phyloP scores from a whole-genome alignment of 2,797 vertebrate genomes.

The Sphenodon punctatus region DNA sequence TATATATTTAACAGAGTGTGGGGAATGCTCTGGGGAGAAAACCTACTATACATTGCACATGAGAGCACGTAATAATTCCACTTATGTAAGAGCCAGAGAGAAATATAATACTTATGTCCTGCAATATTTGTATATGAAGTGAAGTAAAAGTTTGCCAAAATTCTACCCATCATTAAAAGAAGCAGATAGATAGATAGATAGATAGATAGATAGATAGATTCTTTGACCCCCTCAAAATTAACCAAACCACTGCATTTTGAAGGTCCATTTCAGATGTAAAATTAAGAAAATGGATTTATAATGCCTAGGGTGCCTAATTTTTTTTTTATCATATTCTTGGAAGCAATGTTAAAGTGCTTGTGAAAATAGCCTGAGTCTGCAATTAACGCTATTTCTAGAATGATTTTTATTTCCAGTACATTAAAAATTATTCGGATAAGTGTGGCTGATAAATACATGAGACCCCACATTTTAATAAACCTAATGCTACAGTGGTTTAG shows the following conservation, averaged over 20 bases:
- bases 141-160: conserved; percentile 40
- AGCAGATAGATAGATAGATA: background rate
- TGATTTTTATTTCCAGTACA: background rate
- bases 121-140: conserved; percentile 22
- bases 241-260: background rate
- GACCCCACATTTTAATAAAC: conserved; percentile 22
- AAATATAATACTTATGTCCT: conserved; percentile 45
- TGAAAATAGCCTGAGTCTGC: background rate
- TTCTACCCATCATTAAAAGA: conserved; percentile 28
- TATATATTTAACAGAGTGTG: conserved; percentile 42
- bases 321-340: conserved; percentile 1
- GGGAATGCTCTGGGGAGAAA: conserved; percentile 34
- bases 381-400: background rate
- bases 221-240: background rate
- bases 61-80: conserved; percentile 33
- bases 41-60: conserved; percentile 1
- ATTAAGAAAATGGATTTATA: background rate
- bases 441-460: conserved; percentile 27
- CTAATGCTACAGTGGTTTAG: conserved; percentile 3
- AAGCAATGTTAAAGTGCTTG: background rate
- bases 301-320: background rate
- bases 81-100: conserved; percentile 16
- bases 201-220: background rate
- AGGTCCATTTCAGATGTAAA: background rate
- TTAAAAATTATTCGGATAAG: conserved; percentile 14